A percentile compares a stretch with the other conserved stretches of the same genome.
phyloP scores from a whole-genome alignment of 2,113 vertebrate genomes.

The Alexandromys fortis region DNA sequence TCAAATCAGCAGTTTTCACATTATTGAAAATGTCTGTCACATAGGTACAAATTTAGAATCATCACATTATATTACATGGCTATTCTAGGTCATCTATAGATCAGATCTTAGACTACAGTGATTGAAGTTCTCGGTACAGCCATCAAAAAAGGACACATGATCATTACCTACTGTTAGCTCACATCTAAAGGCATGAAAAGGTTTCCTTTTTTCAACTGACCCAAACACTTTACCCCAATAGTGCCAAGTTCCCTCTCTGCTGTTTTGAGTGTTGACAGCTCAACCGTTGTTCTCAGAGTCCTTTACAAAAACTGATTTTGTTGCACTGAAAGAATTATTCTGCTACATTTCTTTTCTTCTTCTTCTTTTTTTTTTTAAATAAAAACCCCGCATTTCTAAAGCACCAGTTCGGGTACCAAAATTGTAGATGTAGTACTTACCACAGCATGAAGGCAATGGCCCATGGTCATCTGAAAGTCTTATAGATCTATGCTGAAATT shows the following conservation, averaged over 20 bases:
- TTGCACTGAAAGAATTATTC: slow-evolving; percentile 79
- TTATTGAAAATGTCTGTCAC: slow-evolving; percentile 94
- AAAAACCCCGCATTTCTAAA: slow-evolving; percentile 79
- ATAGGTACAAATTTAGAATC: slow-evolving; percentile 94
- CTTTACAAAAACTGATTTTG: slow-evolving; percentile 73
- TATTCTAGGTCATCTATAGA: slow-evolving; percentile 99
- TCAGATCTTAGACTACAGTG: slow-evolving; percentile 93
- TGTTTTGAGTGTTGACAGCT: slow-evolving; percentile 76
- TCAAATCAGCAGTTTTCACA: slow-evolving; percentile 91
- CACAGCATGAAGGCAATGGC: slow-evolving; percentile 84
- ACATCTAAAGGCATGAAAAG: slow-evolving; percentile 89
- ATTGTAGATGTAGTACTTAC: slow-evolving; percentile 85
- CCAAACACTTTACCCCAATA: slow-evolving; percentile 81
- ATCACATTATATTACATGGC: slow-evolving; percentile 96
- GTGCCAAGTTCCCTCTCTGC: slow-evolving; percentile 80
- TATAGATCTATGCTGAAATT: slow-evolving; percentile 85
- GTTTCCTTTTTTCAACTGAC: slow-evolving; percentile 83
- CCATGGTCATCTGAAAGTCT: slow-evolving; percentile 84
- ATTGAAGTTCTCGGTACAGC: slow-evolving; percentile 96
- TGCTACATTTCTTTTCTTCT: slow-evolving; percentile 69
- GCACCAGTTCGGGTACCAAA: slow-evolving; percentile 84
- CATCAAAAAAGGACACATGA: slow-evolving; percentile 93
- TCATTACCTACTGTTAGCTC: slow-evolving; percentile 92
- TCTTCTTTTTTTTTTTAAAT: background rate
- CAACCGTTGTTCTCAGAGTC: slow-evolving; percentile 69